These are phyloP conservation scores for Neopelma chrysocephalum DNA, from an alignment of 2,797 vertebrate species.

Conservation along the genomic window DNA sequence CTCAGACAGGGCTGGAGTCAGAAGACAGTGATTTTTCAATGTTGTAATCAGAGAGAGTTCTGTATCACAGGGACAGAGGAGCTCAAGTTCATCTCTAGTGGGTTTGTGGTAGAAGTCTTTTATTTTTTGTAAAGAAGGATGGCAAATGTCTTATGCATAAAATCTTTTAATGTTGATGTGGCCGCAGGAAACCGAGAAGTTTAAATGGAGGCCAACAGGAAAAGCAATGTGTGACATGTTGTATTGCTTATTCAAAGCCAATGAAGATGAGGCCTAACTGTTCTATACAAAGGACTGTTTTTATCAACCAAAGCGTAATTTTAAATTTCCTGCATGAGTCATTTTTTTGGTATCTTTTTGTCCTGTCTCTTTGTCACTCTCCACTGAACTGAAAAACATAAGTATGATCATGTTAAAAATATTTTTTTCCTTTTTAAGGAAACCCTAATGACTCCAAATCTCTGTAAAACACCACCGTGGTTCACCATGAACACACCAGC, in stretches of 20 bases:
- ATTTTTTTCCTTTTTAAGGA: background rate
- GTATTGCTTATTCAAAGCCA: background rate
- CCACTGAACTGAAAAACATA: background rate
- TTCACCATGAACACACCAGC: background rate
- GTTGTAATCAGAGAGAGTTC: background rate
- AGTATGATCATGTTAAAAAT: background rate
- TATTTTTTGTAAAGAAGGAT: background rate
- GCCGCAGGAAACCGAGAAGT: conserved; percentile 4
- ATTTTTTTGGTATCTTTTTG: conserved; percentile 19
- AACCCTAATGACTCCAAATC: background rate
- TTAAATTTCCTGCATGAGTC: conserved; percentile 13
- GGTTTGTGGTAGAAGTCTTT: background rate
- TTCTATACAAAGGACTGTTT: conserved; percentile 18
- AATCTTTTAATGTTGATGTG: background rate
- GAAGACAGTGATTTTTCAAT: background rate
- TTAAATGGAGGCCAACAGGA: conserved; percentile 36
- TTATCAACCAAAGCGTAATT: background rate
- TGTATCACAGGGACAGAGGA: background rate
- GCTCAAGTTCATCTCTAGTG: background rate
- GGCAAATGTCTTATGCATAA: background rate
- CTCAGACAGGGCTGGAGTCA: background rate
- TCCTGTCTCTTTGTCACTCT: background rate
- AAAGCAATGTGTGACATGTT: background rate
- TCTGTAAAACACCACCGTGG: background rate
- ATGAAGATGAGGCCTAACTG: background rate